Percentiles rank a stretch among this genome's conserved stretches.
These are phyloP conservation scores for Eutolmus rufibarbis DNA, from an alignment of 2,888 invertebrate species.

Conservation along the genomic window DNA sequence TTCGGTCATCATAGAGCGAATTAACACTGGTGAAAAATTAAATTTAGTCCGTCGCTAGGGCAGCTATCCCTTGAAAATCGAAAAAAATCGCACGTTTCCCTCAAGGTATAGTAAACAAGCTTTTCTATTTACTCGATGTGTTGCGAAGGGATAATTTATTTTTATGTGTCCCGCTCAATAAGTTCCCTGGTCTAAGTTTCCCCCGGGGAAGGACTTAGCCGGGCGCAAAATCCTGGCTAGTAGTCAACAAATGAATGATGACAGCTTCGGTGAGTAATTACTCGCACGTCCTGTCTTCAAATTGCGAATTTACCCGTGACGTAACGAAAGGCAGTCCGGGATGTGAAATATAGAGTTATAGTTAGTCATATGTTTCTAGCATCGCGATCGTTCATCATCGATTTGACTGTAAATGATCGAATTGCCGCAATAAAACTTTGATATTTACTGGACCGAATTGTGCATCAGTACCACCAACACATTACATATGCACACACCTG, in stretches of 20 bases:
- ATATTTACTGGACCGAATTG: background rate
- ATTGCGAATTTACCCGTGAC: background rate
- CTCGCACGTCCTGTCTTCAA: background rate
- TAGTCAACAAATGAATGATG: background rate
- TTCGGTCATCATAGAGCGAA: background rate
- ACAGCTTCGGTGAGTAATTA: conserved; percentile 16
- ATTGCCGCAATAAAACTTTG: background rate
- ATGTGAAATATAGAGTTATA: background rate
- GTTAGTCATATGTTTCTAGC: background rate
- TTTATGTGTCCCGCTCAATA: background rate
- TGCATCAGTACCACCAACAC: background rate
- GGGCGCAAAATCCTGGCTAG: background rate
- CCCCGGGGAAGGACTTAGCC: background rate
- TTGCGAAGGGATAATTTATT: background rate
- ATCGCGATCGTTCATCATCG: background rate
- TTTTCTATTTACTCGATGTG: background rate
- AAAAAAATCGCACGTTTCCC: background rate
- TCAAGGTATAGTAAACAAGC: background rate
- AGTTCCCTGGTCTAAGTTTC: background rate
- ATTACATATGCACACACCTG: background rate
- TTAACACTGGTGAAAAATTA: background rate
- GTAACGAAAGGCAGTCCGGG: background rate
- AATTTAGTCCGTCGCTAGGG: background rate
- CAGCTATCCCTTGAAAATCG: background rate
- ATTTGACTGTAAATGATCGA: background rate